phyloP scores from a whole-genome alignment of 2,113 vertebrate species.

The Mastomys natalensis region DNA sequence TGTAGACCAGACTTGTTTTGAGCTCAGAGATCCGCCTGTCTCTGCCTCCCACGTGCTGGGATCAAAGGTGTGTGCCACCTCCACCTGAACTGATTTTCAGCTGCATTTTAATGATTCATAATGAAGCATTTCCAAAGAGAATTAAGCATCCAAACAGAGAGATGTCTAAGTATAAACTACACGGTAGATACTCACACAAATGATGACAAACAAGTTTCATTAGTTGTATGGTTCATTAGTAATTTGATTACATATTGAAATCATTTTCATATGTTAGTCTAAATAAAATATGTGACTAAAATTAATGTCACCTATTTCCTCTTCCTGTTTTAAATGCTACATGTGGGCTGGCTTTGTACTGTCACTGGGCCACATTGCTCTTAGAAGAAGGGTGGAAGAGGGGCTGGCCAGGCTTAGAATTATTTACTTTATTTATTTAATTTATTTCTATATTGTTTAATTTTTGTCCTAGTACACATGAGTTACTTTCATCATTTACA shows the following conservation, averaged over 20 bases:
- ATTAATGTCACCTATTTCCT: background rate
- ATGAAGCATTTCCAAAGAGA: background rate
- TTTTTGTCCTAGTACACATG: background rate
- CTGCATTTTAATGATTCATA: conserved; percentile 27
- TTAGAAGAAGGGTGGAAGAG: background rate
- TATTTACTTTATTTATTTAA: background rate
- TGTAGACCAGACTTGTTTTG: too few relatives aligned
- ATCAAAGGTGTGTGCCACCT: too few relatives aligned
- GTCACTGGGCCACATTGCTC: background rate
- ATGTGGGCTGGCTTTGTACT: background rate
- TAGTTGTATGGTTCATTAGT: background rate
- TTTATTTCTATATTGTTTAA: background rate
- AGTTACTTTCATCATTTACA: conserved; percentile 14
- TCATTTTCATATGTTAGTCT: background rate
- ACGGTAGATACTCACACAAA: background rate
- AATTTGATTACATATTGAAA: conserved; percentile 19
- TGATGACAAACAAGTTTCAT: background rate
- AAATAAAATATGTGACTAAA: conserved; percentile 33
- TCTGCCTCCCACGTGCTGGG: too few relatives aligned
- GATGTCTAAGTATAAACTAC: background rate
- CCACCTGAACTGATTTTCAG: background rate
- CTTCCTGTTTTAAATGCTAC: background rate
- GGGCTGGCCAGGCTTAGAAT: background rate
- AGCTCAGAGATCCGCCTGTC: too few relatives aligned
- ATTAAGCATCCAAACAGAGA: background rate